phyloP scores from a whole-genome alignment of 1,140 invertebrate genomes.

The Conus betulinus region DNA sequence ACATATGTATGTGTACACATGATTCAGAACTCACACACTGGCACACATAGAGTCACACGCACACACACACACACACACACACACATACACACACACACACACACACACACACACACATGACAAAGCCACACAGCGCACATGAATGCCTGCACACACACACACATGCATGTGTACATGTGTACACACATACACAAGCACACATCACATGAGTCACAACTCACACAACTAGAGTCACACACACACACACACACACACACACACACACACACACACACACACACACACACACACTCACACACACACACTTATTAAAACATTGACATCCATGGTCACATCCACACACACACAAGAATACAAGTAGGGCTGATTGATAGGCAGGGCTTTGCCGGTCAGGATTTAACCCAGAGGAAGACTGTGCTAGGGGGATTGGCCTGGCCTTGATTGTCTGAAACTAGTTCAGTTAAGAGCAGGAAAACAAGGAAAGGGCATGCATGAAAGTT shows the following conservation, averaged over 20 bases:
- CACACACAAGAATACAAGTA: background rate
- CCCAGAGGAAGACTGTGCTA: background rate
- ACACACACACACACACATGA: too few species aligned
- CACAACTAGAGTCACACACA: background rate
- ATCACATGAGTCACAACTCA: background rate
- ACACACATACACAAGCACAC: background rate
- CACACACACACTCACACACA: background rate
- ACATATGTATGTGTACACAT: too few species aligned
- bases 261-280: conserved; percentile 9
- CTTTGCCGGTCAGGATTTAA: background rate
- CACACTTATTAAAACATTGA: background rate
- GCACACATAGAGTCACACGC: background rate
- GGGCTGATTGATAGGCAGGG: background rate
- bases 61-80: background rate
- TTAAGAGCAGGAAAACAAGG: background rate
- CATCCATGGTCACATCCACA: background rate
- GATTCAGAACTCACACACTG: too few species aligned
- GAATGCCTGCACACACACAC: too few species aligned
- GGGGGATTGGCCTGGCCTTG: background rate
- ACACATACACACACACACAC: too few species aligned
- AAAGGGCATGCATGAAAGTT: background rate
- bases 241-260: background rate
- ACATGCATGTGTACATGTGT: too few species aligned
- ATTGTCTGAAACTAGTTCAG: background rate
- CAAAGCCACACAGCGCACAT: too few species aligned